These are phyloP conservation scores for Nematolebias whitei DNA, from an alignment of 2,113 vertebrate species.

Conservation along the genomic window DNA sequence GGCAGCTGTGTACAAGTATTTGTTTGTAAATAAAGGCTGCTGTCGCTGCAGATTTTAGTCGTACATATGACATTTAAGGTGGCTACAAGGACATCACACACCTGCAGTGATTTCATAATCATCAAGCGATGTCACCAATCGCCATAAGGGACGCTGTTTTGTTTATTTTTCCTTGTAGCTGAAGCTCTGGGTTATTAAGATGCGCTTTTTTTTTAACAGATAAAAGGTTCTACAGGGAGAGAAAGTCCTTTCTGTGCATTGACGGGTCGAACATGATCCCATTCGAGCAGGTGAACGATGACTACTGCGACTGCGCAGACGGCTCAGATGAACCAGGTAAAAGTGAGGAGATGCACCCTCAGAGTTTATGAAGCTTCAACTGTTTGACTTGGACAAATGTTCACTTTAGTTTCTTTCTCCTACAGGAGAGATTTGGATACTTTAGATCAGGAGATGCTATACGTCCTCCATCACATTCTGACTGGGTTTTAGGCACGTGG, in stretches of 20 bases:
- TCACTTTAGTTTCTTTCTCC: no score
- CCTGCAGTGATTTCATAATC: not conserved
- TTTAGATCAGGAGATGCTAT: no score
- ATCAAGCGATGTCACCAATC: not conserved
- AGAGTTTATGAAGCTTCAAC: no score
- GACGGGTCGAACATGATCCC: conserved; percentile 77
- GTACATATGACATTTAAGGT: not conserved
- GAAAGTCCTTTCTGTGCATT: conserved; percentile 73
- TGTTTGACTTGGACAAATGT: no score
- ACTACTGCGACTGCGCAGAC: conserved; percentile 89
- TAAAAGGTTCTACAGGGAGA: conserved; percentile 78
- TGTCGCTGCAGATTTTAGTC: not conserved
- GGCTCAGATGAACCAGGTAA: conserved; percentile 89
- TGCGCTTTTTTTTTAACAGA: conserved; percentile 52
- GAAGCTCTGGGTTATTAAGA: not conserved
- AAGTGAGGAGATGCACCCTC: no score
- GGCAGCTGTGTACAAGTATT: not conserved
- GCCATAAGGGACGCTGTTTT: not conserved
- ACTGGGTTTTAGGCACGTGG: no score
- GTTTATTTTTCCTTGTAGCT: not conserved
- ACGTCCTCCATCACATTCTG: no score
- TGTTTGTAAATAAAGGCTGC: not conserved
- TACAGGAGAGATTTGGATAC: no score
- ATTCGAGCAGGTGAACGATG: conserved; percentile 85
- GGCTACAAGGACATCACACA: not conserved